Percentiles rank a stretch among this genome's conserved stretches.
Evolutionary conservation across 2,113 vertebrate genomes (phyloP).

Genomic region (Gymnarchus niloticus): DNA sequence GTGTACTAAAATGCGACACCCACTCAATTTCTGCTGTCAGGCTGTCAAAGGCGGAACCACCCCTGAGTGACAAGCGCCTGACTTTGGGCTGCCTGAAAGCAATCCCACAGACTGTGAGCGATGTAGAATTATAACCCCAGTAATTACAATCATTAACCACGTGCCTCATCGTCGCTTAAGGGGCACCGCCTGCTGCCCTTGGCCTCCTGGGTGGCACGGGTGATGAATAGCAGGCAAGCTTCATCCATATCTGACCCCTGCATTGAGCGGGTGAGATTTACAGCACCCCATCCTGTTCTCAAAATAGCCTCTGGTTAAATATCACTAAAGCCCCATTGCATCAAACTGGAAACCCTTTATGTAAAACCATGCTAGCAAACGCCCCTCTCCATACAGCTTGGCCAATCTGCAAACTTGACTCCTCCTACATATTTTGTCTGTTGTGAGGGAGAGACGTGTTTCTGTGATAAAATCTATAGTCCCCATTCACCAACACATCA

Average conservation of each 20-base stretch:
- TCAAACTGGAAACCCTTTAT: slow-evolving; percentile 18
- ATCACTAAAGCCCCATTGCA: slow-evolving; percentile 19
- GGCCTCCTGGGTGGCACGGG: background rate
- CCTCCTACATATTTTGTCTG: no score
- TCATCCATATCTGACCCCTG: background rate
- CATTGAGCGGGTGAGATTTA: slow-evolving; percentile 20
- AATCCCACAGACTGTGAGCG: slow-evolving; percentile 22
- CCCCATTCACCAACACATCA: background rate
- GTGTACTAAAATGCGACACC: slow-evolving; percentile 21
- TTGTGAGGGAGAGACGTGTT: background rate
- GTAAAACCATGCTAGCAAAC: slow-evolving; percentile 11
- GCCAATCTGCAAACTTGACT: background rate
- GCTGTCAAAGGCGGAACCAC: slow-evolving; percentile 21
- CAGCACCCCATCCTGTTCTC: slow-evolving; percentile 13
- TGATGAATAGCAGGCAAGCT: slow-evolving; percentile 4
- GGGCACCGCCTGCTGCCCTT: slow-evolving; percentile 13
- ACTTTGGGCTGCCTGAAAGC: slow-evolving; percentile 35
- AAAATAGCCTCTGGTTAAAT: slow-evolving; percentile 28
- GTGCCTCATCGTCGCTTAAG: slow-evolving; percentile 25
- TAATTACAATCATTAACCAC: slow-evolving; percentile 43
- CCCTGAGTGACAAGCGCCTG: slow-evolving; percentile 32
- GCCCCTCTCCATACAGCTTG: background rate
- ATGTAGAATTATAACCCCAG: slow-evolving; percentile 36
- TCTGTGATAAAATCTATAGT: background rate
- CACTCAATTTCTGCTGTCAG: slow-evolving; percentile 39